phyloP scores from a whole-genome alignment of 2,888 invertebrate genomes.

The Ryuthela nishihirai region DNA sequence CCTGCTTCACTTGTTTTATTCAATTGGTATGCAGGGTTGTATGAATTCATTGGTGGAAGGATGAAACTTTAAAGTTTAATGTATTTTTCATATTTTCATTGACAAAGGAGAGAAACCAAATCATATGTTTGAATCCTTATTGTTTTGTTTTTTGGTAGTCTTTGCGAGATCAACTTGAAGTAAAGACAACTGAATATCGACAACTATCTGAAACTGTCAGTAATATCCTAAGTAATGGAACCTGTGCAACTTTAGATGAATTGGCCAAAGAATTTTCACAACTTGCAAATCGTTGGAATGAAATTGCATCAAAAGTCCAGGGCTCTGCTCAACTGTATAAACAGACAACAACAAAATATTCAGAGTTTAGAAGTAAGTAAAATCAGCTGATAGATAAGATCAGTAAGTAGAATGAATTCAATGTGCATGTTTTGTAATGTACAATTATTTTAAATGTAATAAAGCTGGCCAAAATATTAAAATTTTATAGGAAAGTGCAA shows the following conservation, averaged over 20 bases:
- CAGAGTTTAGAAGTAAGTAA: constrained; percentile 60
- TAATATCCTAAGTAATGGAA: constrained; percentile 52
- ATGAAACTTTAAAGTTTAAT: no score
- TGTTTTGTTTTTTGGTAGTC: constrained; percentile 9
- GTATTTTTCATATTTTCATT: no score
- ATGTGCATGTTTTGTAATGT: no score
- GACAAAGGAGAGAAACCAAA: no score
- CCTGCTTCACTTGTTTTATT: no score
- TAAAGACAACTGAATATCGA: constrained; percentile 57
- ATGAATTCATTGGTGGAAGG: no score
- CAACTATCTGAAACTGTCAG: constrained; percentile 64
- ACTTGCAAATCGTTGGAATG: constrained; percentile 68
- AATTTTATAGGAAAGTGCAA: no score
- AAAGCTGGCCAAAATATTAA: no score
- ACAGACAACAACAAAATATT: constrained; percentile 71
- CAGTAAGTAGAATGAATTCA: no score
- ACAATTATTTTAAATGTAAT: no score
- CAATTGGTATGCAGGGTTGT: no score
- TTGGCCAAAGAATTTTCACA: constrained; percentile 64
- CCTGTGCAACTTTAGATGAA: constrained; percentile 58
- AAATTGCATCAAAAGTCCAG: constrained; percentile 65
- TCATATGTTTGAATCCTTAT: not conserved
- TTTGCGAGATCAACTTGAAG: constrained; percentile 21
- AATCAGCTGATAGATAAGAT: no score
- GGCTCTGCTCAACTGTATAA: constrained; percentile 60